Percentiles rank a stretch among this genome's conserved stretches.
These are phyloP conservation scores for Chloroclysta siterata DNA, from an alignment of 2,888 invertebrate species.

Conservation along the genomic window DNA sequence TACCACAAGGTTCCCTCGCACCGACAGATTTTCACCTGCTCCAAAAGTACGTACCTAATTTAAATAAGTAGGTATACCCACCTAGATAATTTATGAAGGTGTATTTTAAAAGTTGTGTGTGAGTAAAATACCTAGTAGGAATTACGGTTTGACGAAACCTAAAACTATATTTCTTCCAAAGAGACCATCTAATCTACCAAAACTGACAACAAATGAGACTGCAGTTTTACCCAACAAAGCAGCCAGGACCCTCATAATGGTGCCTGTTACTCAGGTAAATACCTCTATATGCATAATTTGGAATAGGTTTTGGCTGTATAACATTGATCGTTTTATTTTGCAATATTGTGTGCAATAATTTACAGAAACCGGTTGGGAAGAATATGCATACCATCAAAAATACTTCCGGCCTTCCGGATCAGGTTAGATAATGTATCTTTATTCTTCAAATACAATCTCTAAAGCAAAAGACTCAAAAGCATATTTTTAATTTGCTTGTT, in stretches of 20 bases:
- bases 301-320: neutral
- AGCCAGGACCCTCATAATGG: constrained; percentile 49
- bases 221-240: constrained; percentile 35
- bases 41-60: constrained; percentile 23
- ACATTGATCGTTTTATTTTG: constrained; percentile 15
- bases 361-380: constrained; percentile 43
- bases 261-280: constrained; percentile 52
- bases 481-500: too few species aligned
- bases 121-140: too few species aligned
- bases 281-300: neutral
- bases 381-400: constrained; percentile 34
- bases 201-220: constrained; percentile 42
- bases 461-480: too few species aligned
- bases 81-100: too few species aligned
- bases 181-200: constrained; percentile 52
- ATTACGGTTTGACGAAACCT: too few species aligned
- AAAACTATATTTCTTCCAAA: constrained; percentile 31
- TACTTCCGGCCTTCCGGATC: constrained; percentile 50
- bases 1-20: constrained; percentile 18
- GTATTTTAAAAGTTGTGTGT: too few species aligned
- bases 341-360: constrained; percentile 23
- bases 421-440: constrained; percentile 45
- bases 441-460: neutral
- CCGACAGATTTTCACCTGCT: constrained; percentile 17
- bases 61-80: too few species aligned